Conservation (phyloP, 2,113 vertebrate species). For the Bos indicus region DNA sequence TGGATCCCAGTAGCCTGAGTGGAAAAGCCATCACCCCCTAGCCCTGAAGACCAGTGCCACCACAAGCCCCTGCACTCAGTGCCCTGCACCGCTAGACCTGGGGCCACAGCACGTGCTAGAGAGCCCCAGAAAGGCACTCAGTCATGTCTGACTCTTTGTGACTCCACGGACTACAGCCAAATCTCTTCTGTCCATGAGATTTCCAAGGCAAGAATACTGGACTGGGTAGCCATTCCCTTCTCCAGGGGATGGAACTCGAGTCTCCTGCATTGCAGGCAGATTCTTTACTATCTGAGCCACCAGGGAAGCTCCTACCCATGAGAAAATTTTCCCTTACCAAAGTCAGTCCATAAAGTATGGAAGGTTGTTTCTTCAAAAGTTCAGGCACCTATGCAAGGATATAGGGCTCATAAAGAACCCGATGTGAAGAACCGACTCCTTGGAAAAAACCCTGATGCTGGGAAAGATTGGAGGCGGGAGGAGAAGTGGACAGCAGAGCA, state of each 20-base stretch:
- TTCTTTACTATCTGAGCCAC: neutral
- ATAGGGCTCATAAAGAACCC: neutral
- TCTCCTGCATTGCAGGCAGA: neutral
- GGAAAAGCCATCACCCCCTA: no score
- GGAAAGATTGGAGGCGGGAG: neutral
- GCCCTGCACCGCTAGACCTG: neutral
- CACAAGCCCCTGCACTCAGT: fast-evolving
- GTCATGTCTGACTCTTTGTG: neutral
- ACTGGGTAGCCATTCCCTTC: neutral
- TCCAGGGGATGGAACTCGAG: neutral
- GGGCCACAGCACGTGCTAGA: neutral
- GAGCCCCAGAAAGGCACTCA: neutral
- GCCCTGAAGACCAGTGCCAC: no score
- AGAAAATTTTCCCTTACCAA: neutral
- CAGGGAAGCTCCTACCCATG: neutral
- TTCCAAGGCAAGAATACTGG: neutral
- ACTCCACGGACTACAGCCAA: neutral
- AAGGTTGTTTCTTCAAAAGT: neutral
- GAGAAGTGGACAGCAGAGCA: neutral
- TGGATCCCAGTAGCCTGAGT: neutral
- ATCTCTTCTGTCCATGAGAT: neutral
- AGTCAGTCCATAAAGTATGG: neutral
- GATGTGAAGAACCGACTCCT: neutral
- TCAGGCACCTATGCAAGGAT: neutral
- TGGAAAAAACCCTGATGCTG: neutral